Percentiles rank a stretch among this genome's conserved stretches.
Evolutionary conservation across 2,888 invertebrate genomes (phyloP).

Genomic region (Pediacus dermestoides): DNA sequence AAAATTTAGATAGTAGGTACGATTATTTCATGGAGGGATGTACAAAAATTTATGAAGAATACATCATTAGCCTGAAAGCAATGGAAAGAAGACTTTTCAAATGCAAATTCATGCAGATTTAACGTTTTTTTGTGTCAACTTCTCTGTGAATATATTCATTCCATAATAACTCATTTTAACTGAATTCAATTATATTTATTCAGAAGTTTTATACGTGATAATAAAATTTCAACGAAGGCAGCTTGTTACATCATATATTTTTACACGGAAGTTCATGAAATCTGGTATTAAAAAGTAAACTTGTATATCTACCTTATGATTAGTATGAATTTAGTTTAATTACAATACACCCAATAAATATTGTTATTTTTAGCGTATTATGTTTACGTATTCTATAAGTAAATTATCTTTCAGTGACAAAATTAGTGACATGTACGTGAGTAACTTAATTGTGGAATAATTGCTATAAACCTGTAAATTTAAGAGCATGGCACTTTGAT

Average conservation of each 20-base stretch:
- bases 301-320: too few species aligned
- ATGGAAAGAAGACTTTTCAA: conserved; percentile 22
- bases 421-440: too few species aligned
- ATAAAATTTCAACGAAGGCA: conserved; percentile 15
- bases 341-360: too few species aligned
- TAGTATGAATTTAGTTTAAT: too few species aligned
- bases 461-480: too few species aligned
- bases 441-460: too few species aligned
- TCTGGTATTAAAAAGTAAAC: too few species aligned
- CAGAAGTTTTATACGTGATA: conserved; percentile 20
- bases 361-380: too few species aligned
- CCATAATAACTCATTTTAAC: conserved; percentile 21
- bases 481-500: too few species aligned
- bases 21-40: conserved; percentile 8
- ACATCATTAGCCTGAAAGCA: conserved; percentile 26
- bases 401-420: too few species aligned
- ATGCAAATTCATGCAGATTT: conserved; percentile 27
- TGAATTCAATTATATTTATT: conserved; percentile 26
- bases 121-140: conserved; percentile 23
- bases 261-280: too few species aligned
- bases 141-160: conserved; percentile 23
- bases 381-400: too few species aligned
- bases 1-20: conserved; percentile 10
- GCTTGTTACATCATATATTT: conserved; percentile 14
- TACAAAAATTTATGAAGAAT: conserved; percentile 23